These are phyloP conservation scores for fruit fly (Drosophila melanogaster) DNA, from an alignment of 1,140 invertebrate species.

Conservation along the genomic window DNA sequence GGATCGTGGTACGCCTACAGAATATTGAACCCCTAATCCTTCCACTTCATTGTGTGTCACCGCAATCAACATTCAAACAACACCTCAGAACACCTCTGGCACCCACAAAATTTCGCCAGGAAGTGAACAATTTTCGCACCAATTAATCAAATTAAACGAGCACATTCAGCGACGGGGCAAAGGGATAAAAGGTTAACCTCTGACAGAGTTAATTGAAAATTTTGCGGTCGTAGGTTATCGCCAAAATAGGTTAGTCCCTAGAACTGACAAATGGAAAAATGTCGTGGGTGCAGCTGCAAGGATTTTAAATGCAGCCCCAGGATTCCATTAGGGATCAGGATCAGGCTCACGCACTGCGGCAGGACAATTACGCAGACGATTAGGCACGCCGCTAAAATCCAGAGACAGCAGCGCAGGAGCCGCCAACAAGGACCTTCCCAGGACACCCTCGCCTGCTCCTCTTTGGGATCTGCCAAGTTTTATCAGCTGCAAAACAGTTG, in stretches of 20 bases:
- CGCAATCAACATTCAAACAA: conserved; percentile 61
- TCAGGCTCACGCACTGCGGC: conserved; percentile 61
- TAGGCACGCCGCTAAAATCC: conserved; percentile 67
- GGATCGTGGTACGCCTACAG: conserved; percentile 18
- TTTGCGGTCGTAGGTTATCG: conserved; percentile 46
- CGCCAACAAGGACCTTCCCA: conserved; percentile 17
- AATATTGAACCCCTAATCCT: conserved; percentile 45
- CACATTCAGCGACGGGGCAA: conserved; percentile 22
- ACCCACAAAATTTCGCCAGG: conserved; percentile 17
- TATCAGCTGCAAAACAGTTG: conserved; percentile 81
- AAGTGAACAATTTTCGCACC: conserved; percentile 63
- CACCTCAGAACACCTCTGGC: conserved; percentile 37
- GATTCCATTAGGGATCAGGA: conserved; percentile 44
- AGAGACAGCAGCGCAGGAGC: conserved; percentile 13
- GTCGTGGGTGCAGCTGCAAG: conserved; percentile 60
- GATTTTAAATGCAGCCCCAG: conserved; percentile 45
- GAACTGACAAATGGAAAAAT: conserved; percentile 14
- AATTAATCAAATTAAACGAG: conserved; percentile 78
- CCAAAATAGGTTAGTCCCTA: conserved; percentile 1
- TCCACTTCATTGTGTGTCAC: conserved; percentile 42
- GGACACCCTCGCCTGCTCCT: conserved; percentile 21
- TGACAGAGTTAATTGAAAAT: conserved; percentile 75
- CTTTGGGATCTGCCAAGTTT: conserved; percentile 68
- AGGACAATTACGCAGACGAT: conserved; percentile 81
- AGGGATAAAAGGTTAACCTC: conserved; percentile 55